Base-by-base conservation (phyloP, 1,140 invertebrate genomes). In the Ceratina calcarata region DNA sequence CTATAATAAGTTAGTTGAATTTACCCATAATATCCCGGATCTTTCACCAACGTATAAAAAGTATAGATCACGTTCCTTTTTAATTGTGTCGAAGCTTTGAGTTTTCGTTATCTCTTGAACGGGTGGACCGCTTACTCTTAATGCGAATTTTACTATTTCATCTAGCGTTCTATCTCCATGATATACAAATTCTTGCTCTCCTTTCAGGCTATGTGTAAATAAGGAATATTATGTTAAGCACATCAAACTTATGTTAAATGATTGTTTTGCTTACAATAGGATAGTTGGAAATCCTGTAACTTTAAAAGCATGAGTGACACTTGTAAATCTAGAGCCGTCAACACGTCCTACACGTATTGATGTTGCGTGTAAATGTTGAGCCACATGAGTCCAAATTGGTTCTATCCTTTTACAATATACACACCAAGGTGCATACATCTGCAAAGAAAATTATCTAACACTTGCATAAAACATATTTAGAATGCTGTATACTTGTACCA, bases 371-470 rank as follows among this genome's bases (percentile, higher is more conserved):
- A 99, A 92, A 22, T 97, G 94, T 92, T 99, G 98, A 1, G 97
- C 98, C 13, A 99, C 97, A 90, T 98, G 97, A 62, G 95, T 96
- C 96, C 98, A 99, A 51, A 98, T 95, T 13, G 98, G 98, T 87
- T 98, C 97, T 27, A 99, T 92, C 86, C 96, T 94, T 91, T 98
- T 98, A 91, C 98, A 99, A 91, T 99, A 97, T 8, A 97, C 97
- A 93, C 98, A 99, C 98, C 98, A 99, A 2, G 98, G 98, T n/a
- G 98, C 98, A 94, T 99, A 99, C 93, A 98, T 92, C 92, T 92
- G 55, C 10, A 84, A 75, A 64, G 77, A 64, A 16, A 0, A 37
- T 32, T 37, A 10, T 18, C 22, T n/a, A 24, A 55, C n/a, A 2
- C 57, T 57, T 49, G 15, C 24, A 15, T 18, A 15, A 20, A 64